Base-by-base conservation (phyloP, 2,113 vertebrate genomes). In the Calyptommatus sinebrachiatus region DNA sequence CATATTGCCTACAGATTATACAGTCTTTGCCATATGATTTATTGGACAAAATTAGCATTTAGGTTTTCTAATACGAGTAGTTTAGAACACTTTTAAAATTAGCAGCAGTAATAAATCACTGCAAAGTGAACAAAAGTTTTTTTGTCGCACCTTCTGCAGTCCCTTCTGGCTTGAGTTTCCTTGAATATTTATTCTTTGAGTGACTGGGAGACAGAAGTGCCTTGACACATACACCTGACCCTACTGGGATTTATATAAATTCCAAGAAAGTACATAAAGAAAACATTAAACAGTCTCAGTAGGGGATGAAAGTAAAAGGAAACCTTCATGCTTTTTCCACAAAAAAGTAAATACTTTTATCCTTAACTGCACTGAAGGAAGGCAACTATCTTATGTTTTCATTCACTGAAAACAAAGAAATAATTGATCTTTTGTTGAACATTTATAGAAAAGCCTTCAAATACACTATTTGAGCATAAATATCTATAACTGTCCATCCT, bases 161-260 rank as follows among this genome's bases (percentile, higher is more conserved):
- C 22, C 67, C 45, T 35, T 71, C 24, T 61, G 35, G 57, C 61
- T 79, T 79, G 26, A 71, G 46, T 79, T 71, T 60, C 53, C 71
- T 46, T 46, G n/a, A 71, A 57, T 41, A 71, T 79, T 71, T 71
- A 79, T 29, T 41, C 77, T 62, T 71, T 62, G 77, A 79, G 53
- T 41, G 68, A 72, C 22, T 63, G n/a, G n/a, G 70, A 75, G 67
- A 81, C 22, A 69, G 45, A 72, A 72, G 7, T 3, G 28, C 65
- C 16, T 53, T 76, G 60, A 62, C 69, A 29, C 24, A 62, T 60
- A 29, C 18, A 28, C 48, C 48, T 35, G 73, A 50, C 50, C 24
- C 48, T n/a, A 69, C 50, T 68, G 41, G 67, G 48, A 78, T 41
- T 63, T 48, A 62, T 46, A 71, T 14, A 68, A 31, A 71, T 6